These are phyloP conservation scores for Buphagus erythrorhynchus DNA, from an alignment of 2,797 vertebrate species.

Conservation along the genomic window DNA sequence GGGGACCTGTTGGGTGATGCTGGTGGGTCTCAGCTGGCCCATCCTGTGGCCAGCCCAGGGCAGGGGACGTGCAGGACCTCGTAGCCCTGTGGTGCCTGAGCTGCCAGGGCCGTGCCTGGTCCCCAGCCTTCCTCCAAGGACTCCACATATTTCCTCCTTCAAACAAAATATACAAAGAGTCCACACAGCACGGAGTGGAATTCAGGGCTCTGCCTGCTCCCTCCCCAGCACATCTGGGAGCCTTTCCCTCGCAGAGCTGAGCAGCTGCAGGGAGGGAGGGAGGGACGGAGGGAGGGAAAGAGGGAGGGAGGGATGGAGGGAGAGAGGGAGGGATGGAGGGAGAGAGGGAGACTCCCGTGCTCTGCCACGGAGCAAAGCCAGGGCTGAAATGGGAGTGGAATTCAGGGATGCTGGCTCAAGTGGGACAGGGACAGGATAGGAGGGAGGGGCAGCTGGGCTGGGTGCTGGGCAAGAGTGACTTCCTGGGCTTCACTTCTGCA, in stretches of 20 bases:
- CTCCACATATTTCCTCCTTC: slow-evolving; percentile 33
- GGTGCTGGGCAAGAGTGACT: not conserved
- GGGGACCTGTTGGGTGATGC: not conserved
- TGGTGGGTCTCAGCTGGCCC: not conserved
- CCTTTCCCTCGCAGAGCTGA: slow-evolving; percentile 42
- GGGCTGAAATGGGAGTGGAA: not conserved
- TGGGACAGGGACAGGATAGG: not conserved
- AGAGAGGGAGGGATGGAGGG: not conserved
- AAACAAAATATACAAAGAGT: slow-evolving; percentile 67
- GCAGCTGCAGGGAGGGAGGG: not conserved
- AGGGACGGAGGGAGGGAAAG: not conserved
- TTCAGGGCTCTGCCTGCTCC: slow-evolving; percentile 25
- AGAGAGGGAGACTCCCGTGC: not conserved
- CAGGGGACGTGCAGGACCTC: not conserved
- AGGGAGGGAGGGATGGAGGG: not conserved
- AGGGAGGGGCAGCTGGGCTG: not conserved
- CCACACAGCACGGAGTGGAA: slow-evolving; percentile 2
- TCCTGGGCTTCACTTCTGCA: not conserved
- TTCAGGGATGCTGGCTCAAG: not conserved
- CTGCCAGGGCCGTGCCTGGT: not conserved
- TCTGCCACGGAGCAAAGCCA: fast-evolving
- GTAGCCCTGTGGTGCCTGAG: not conserved
- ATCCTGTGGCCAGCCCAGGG: not conserved
- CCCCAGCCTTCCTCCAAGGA: not conserved
- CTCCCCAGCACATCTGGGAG: slow-evolving; percentile 57